Base-by-base conservation (phyloP, 2,797 vertebrate genomes). In the Myotis pilosus region DNA sequence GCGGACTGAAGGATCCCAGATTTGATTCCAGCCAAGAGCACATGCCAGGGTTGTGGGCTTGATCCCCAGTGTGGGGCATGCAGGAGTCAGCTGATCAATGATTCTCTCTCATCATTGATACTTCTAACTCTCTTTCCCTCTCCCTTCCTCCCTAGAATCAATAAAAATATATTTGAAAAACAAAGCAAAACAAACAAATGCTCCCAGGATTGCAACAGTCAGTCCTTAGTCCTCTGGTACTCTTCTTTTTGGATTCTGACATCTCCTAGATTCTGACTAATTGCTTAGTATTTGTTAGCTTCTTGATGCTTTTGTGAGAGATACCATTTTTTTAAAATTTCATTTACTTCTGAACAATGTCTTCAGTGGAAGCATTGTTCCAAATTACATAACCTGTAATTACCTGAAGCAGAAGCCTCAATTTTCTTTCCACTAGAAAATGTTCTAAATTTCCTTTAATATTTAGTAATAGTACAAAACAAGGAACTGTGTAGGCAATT, bases 351-450 rank as follows among this genome's bases (percentile, higher is more conserved):
- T 75, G n/a, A 81, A 75, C 28, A 83, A 11, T 85, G 47, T 49
- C 12, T 91, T 86, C 10, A 89, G 11, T 23, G 3, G 22, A 89
- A 55, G 1, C 2, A 0, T 82, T 89, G 36, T 4, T 83, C 11
- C 57, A 82, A 69, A 62, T 91, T 82, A 68, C 2, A 33, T 55
- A 78, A 5, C 22, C 53, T 92, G 2, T 60, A 86, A 79, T 94
- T 89, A 55, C 15, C 49, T 62, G 23, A 96, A 89, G 28, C 17
- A 79, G 55, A 86, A 82, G n/a, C 20, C n/a, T 82, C 49, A 51
- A 13, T 68, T 86, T 94, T 95, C 28, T 60, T 79, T 81, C 17
- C 3, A 78, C 66, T 94, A 74, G 9, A 89, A 79, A 87, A 74
- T 78, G 6, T 41, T 91, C 33, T 72, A 38, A 71, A 85, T 5